Evolutionary conservation across 2,113 vertebrate genomes (phyloP), one percentile per base, ranked within the genome.

Genomic region (Mirounga angustirostris): DNA sequence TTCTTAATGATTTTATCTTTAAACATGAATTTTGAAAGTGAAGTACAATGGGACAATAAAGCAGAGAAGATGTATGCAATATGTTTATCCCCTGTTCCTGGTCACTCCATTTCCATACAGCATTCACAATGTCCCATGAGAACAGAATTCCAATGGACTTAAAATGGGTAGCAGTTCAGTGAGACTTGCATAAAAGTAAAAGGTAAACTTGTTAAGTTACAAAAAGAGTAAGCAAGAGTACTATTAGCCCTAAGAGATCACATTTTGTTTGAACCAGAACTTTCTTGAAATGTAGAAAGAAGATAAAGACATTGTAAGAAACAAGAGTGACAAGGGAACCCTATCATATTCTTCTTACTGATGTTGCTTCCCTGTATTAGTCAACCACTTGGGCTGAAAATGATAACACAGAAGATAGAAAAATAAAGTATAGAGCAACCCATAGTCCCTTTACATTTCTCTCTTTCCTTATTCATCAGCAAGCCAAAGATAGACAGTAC

Each of bases 1-100:
- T 93, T 89, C 14, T 86, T 86, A 73, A 90, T 43, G 14, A 80
- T 73, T 93, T 89, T 30, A 67, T 84, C 40, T 63, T 95, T 78
- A 13, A 89, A 63, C 52, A 36, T 83, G 18, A 85, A 63, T 26
- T 73, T 56, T 89, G n/a, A 63, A 89, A 89, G 40, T 79, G n/a
- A 71, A 92, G 21, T 93, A 40, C 22, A 81, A 6, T 28, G 46
- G 30, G 22, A 63, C 16, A 85, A 79, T 40, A 83, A 13, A 80
- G 30, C 79, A 93, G 46, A 89, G 15, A 80, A 83, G 40, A 89
- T 61, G 52, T 11, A 78, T 61, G 16, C 8, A 69, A 88, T 81
- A 33, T n/a, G 24, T 58, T 26, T 59, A 40, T 24, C 19, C 36
- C 82, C n/a, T 82, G 16, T 65, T 89, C 28, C n/a, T 89, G 71